phyloP scores from a whole-genome alignment of 2,113 vertebrate genomes.

The Lagenorhynchus albirostris region DNA sequence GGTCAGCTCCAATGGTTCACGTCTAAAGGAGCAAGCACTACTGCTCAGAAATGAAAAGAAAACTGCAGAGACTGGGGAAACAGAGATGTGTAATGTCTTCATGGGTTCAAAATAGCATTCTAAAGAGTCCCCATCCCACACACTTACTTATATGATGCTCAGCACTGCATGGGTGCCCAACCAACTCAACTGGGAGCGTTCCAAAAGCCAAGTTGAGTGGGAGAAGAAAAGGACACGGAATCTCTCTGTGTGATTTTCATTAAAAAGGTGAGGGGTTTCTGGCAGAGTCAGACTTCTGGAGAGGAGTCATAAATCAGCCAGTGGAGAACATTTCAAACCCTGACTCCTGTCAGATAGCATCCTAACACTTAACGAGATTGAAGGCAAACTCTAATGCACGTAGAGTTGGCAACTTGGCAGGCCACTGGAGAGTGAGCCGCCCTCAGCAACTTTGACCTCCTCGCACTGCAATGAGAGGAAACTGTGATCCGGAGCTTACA shows the following conservation, averaged over 20 bases:
- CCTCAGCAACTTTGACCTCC: conserved; percentile 74
- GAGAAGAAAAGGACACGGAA: neutral
- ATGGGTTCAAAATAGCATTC: neutral
- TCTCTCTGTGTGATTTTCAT: conserved; percentile 22
- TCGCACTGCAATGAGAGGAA: conserved; percentile 78
- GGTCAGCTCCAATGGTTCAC: neutral
- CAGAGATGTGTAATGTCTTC: neutral
- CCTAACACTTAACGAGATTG: conserved; percentile 31
- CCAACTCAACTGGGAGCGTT: rapidly evolving
- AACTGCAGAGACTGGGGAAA: neutral
- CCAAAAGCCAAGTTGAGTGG: neutral
- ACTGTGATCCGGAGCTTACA: conserved; percentile 79
- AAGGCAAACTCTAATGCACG: conserved; percentile 42
- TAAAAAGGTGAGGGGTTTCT: neutral
- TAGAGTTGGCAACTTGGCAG: neutral
- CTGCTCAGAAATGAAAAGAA: neutral
- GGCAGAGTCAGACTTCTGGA: conserved; percentile 44
- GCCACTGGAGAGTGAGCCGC: conserved; percentile 32
- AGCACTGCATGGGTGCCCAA: rapidly evolving
- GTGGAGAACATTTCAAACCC: conserved; percentile 61
- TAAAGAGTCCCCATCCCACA: no score
- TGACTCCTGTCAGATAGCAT: conserved; percentile 66
- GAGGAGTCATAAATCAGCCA: neutral
- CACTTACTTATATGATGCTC: neutral
- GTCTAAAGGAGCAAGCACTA: neutral